Conservation (phyloP, 2,113 vertebrate genomes). For the Indicator indicator region DNA sequence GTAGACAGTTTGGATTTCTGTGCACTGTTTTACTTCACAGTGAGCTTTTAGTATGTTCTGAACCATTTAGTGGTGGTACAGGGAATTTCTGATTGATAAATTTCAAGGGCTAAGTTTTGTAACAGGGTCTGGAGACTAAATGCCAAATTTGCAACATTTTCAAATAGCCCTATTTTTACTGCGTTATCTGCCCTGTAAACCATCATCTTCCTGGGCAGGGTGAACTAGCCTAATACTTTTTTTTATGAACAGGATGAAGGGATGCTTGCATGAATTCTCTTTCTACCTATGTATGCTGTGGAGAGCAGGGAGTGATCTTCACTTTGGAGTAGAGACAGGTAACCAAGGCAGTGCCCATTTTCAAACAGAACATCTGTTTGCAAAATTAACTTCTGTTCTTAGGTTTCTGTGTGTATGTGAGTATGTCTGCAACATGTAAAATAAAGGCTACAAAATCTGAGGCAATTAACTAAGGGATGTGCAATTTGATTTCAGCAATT, state of each 20-base stretch:
- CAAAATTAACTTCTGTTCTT: background rate
- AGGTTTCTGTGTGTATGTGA: no score
- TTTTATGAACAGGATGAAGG: background rate
- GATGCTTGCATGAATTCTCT: background rate
- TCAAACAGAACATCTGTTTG: background rate
- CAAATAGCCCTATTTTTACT: background rate
- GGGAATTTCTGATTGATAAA: background rate
- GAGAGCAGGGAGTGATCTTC: background rate
- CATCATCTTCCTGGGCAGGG: background rate
- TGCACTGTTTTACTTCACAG: background rate
- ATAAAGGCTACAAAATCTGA: background rate
- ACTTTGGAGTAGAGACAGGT: background rate
- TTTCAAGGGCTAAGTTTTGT: background rate
- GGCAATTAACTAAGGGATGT: background rate
- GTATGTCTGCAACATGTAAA: background rate
- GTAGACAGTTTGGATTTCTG: background rate
- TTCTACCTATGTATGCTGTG: fast-evolving
- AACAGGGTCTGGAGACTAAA: background rate
- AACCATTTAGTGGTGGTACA: background rate
- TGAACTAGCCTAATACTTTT: background rate
- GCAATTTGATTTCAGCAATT: background rate
- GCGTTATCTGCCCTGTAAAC: background rate
- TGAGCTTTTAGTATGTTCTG: background rate
- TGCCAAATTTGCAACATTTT: background rate
- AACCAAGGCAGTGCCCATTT: background rate